Base-by-base conservation (phyloP, 1,140 invertebrate genomes). In the Neocloeon triangulifer region DNA sequence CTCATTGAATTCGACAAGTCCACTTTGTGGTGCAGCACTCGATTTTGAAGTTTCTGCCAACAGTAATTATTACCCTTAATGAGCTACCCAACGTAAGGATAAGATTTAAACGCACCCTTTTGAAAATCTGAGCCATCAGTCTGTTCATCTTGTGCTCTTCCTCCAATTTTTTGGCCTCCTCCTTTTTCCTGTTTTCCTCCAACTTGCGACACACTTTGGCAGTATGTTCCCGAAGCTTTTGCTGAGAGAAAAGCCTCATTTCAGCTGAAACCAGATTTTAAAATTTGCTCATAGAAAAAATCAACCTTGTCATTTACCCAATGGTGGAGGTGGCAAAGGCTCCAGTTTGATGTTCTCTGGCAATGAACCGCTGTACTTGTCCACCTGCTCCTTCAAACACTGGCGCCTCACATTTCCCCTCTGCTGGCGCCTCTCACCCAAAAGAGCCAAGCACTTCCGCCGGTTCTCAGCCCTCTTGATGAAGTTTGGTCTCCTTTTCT, bases 81-180 rank as follows among this genome's bases (percentile, higher is more conserved):
- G 8, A 29, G 9, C 12, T 31, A 31, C 5, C 17, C 6, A 20
- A 13, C 10, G n/a, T n/a, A n/a, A n/a, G n/a, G n/a, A n/a, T n/a
- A 5, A 18, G 10, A 36, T 25, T 30, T 15, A 4, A 33, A 31
- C 27, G 39, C 40, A 53, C 51, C 39, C 41, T 57, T 26, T 56
- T 53, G 46, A 59, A 66, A 36, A 63, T 50, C 39, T 58, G 55
- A 4, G 59, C 61, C 59, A 64, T 61, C 1, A 64, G 38, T 36
- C 59, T 52, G 42, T 65, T 64, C 18, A 55, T 55, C 9, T 48
- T 42, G 10, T 55, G 45, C 25, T 58, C 51, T 33, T 61, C 55
- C 43, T 62, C 54, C 25, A 45, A 49, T 37, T 56, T 58, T 19
- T 42, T 43, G 35, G 59, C 52, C 10, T 41, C 40, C n/a, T 49